Conservation (phyloP, 2,888 invertebrate species). For the Stenoptilia bipunctidactyla region DNA sequence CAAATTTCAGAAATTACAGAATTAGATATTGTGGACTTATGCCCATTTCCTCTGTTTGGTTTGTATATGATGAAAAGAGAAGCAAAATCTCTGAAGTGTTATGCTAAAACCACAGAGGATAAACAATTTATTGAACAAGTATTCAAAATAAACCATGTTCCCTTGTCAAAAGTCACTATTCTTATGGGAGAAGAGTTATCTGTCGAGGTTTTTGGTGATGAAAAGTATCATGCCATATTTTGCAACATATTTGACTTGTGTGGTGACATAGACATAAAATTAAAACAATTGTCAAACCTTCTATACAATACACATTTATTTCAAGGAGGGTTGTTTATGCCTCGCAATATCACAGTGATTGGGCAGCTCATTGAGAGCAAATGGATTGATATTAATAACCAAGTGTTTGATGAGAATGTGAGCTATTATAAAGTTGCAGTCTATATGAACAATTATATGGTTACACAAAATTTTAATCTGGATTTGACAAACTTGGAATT, state of each 20-base stretch:
- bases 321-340: conserved; percentile 60
- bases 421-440: conserved; percentile 64
- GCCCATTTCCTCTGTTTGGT: conserved; percentile 75
- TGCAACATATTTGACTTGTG: conserved; percentile 64
- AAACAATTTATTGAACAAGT: conserved; percentile 49
- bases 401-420: conserved; percentile 68
- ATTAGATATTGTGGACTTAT: conserved; percentile 65
- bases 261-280: conserved; percentile 66
- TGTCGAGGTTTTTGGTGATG: conserved; percentile 26
- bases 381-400: conserved; percentile 71
- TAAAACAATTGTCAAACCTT: conserved; percentile 29
- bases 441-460: conserved; percentile 72
- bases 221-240: conserved; percentile 66
- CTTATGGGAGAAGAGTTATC: conserved; percentile 33
- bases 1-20: conserved; percentile 39
- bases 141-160: conserved; percentile 46
- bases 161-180: conserved; percentile 39
- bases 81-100: conserved; percentile 50
- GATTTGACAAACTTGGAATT: conserved; percentile 51
- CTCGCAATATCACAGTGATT: conserved; percentile 59
- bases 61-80: conserved; percentile 67
- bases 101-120: conserved; percentile 40
- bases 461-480: conserved; percentile 67
- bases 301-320: conserved; percentile 40
- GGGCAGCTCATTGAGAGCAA: conserved; percentile 72